These are phyloP conservation scores for Lutjanus argentimaculatus DNA, from an alignment of 2,797 vertebrate species.

Conservation along the genomic window DNA sequence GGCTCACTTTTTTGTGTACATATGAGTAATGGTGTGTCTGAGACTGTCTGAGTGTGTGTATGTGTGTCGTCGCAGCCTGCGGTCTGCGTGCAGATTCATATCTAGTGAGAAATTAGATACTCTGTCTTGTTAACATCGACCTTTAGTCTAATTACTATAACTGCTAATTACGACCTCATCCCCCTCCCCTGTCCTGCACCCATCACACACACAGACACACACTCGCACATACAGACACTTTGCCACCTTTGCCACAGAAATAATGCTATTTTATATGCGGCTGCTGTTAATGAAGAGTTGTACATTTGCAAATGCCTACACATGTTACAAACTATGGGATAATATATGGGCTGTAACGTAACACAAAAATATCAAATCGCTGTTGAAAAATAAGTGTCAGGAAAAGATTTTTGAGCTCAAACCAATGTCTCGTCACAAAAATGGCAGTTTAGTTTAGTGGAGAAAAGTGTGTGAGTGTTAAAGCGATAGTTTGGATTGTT, in stretches of 20 bases:
- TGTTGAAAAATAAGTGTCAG: background rate
- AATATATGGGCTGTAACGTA: background rate
- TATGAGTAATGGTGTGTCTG: conserved; percentile 39
- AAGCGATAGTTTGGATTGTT: too few species aligned
- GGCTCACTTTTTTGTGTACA: conserved; percentile 42
- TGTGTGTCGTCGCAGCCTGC: conserved; percentile 27
- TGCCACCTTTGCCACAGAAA: conserved; percentile 22
- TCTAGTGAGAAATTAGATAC: conserved; percentile 67
- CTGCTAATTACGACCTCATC: conserved; percentile 66
- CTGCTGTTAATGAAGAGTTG: conserved; percentile 30
- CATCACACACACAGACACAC: conserved; percentile 5
- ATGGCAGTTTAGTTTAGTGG: conserved; percentile 1
- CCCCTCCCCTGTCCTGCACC: background rate
- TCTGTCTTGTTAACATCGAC: conserved; percentile 79
- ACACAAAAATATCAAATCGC: background rate
- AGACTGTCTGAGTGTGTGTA: conserved; percentile 2
- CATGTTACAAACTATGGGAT: background rate
- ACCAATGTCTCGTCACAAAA: background rate
- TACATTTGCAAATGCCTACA: conserved; percentile 17
- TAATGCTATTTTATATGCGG: background rate
- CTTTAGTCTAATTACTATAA: conserved; percentile 79
- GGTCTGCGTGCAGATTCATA: conserved; percentile 63
- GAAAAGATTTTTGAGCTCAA: background rate
- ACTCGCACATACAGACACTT: conserved; percentile 15
- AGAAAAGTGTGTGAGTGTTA: background rate